A percentile compares a stretch with the other conserved stretches of the same genome.
These are phyloP conservation scores for Stratiomys singularior DNA, from an alignment of 2,888 invertebrate species.

Conservation along the genomic window DNA sequence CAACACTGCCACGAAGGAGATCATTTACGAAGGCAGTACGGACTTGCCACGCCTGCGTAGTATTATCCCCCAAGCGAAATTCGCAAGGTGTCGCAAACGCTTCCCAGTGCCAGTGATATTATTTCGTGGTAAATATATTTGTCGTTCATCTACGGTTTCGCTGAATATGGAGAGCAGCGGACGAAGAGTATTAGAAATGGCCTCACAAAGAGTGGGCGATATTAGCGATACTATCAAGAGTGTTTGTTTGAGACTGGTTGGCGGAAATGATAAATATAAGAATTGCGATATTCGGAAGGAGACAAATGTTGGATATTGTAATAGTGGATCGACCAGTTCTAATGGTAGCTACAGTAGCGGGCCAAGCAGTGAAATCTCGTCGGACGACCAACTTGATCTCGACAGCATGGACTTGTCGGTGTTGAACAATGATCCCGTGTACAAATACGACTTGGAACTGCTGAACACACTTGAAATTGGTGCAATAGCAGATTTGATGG, in stretches of 20 bases:
- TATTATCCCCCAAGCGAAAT: constrained; percentile 73
- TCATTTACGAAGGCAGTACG: constrained; percentile 70
- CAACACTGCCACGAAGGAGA: constrained; percentile 56
- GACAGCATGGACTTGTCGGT: background rate
- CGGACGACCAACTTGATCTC: constrained; percentile 13
- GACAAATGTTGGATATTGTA: background rate
- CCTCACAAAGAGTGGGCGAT: constrained; percentile 13
- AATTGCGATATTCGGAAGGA: background rate
- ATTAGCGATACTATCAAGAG: constrained; percentile 19
- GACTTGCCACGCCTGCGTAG: constrained; percentile 72
- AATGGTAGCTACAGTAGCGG: background rate
- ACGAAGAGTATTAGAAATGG: constrained; percentile 61
- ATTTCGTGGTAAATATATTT: constrained; percentile 77
- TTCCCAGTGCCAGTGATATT: constrained; percentile 83
- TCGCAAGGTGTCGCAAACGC: constrained; percentile 78
- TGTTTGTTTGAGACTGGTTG: constrained; percentile 5
- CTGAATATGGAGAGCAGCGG: constrained; percentile 80
- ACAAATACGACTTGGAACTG: constrained; percentile 76
- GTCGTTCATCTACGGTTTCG: constrained; percentile 79
- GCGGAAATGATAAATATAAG: background rate
- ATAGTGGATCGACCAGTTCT: background rate
- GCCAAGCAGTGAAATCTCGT: background rate
- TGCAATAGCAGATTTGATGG: constrained; percentile 84
- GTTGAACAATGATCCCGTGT: constrained; percentile 66
- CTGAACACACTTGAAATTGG: constrained; percentile 76